phyloP scores from a whole-genome alignment of 1,140 invertebrate species.

The Neodiprion virginianus region DNA sequence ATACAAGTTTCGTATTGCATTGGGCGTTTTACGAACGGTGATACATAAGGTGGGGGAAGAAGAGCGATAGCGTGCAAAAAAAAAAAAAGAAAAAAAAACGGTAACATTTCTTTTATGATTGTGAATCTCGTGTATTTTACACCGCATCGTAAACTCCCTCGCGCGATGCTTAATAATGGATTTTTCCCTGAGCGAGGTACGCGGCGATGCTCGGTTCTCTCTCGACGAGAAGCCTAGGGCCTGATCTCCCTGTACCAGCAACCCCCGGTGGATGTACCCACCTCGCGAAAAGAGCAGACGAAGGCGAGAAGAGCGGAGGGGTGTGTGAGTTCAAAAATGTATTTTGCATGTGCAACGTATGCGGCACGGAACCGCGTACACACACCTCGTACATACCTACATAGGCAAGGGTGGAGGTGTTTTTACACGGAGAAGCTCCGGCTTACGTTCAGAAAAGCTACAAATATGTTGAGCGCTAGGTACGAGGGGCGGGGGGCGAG shows the following conservation, averaged over 20 bases:
- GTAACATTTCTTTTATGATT: conserved; percentile 41
- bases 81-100: conserved; percentile 12
- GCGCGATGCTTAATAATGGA: conserved; percentile 42
- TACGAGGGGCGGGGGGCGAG: background rate
- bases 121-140: conserved; percentile 42
- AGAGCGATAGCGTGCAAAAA: background rate
- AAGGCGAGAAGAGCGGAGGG: conserved; percentile 11
- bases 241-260: background rate
- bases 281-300: conserved; percentile 7
- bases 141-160: conserved; percentile 39
- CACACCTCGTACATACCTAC: too few relatives aligned
- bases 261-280: background rate
- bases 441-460: conserved; percentile 5
- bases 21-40: too few relatives aligned
- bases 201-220: background rate
- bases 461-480: background rate
- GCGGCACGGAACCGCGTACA: background rate
- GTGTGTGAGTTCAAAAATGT: conserved; percentile 31
- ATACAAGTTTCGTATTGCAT: too few relatives aligned
- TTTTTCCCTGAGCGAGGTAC: conserved; percentile 25
- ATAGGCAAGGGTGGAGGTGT: too few relatives aligned
- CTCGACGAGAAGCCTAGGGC: background rate
- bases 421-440: background rate
- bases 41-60: too few relatives aligned
- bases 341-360: conserved; percentile 28